These are phyloP conservation scores for Dolomedes plantarius DNA, from an alignment of 2,888 invertebrate genomes.

Conservation along the genomic window DNA sequence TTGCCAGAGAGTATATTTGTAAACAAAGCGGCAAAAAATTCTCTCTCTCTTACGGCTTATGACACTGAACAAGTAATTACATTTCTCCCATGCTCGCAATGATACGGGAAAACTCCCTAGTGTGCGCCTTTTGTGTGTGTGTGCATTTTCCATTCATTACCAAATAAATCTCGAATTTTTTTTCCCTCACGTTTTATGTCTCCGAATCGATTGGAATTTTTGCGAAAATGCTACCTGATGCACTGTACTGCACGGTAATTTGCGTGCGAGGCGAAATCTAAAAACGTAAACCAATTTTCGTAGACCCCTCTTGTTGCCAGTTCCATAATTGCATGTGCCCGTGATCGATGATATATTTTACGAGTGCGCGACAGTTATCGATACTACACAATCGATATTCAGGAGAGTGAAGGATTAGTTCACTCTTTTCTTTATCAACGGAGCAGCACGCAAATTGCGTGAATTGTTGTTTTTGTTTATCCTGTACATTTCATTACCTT, in stretches of 20 bases:
- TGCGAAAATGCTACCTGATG: neutral
- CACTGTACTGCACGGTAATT: neutral
- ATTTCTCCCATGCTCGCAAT: neutral
- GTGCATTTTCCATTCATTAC: neutral
- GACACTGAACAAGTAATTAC: constrained; percentile 3
- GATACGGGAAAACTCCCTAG: neutral
- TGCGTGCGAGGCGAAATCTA: neutral
- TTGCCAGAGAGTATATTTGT: too few relatives aligned
- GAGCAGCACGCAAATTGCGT: neutral
- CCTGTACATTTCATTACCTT: too few relatives aligned
- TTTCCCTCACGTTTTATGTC: too few relatives aligned
- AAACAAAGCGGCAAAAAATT: neutral
- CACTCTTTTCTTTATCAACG: neutral
- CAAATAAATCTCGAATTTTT: constrained; percentile 5
- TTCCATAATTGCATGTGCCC: constrained; percentile 40
- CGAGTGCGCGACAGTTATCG: neutral
- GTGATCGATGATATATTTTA: constrained; percentile 49
- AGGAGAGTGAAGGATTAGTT: neutral
- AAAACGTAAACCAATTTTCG: neutral
- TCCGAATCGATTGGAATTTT: neutral
- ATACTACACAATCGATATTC: neutral
- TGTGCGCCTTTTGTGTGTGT: neutral
- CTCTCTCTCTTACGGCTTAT: neutral
- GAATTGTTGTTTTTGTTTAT: neutral
- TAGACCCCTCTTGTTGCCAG: constrained; percentile 54